A percentile compares a stretch with the other conserved stretches of the same genome.
phyloP scores from a whole-genome alignment of 2,888 invertebrate species.

The Acleris literana region DNA sequence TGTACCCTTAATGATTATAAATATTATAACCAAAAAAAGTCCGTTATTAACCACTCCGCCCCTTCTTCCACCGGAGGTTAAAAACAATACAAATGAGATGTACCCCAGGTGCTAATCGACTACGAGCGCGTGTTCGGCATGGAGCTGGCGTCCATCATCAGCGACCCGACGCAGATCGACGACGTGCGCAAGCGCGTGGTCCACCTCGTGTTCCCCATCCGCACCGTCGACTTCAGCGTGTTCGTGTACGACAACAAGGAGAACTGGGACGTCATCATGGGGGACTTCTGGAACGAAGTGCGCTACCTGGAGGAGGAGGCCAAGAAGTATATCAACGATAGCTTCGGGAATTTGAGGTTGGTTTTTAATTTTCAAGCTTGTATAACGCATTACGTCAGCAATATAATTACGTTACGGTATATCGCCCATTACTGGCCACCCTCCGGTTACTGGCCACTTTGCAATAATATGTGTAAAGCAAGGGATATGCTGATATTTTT shows the following conservation, averaged over 20 bases:
- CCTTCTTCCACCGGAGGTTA: too few relatives aligned
- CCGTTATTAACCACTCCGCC: too few relatives aligned
- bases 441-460: too few relatives aligned
- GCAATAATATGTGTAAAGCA: too few relatives aligned
- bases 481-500: too few relatives aligned
- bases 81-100: too few relatives aligned
- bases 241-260: constrained; percentile 90
- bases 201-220: constrained; percentile 88
- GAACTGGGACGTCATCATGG: constrained; percentile 93
- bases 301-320: constrained; percentile 90
- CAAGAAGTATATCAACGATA: constrained; percentile 92
- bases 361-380: not conserved
- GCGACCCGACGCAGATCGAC: constrained; percentile 94
- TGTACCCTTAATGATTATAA: too few relatives aligned
- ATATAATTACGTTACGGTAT: too few relatives aligned
- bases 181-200: constrained; percentile 91
- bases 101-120: constrained; percentile 91
- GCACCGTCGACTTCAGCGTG: constrained; percentile 92
- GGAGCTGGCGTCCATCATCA: constrained; percentile 93
- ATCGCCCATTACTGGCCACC: too few relatives aligned
- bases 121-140: constrained; percentile 95
- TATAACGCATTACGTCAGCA: too few relatives aligned
- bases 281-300: constrained; percentile 90
- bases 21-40: too few relatives aligned
- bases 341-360: constrained; percentile 90